These are phyloP conservation scores for Campylorhamphus procurvoides DNA, from an alignment of 2,113 vertebrate species.

Conservation along the genomic window DNA sequence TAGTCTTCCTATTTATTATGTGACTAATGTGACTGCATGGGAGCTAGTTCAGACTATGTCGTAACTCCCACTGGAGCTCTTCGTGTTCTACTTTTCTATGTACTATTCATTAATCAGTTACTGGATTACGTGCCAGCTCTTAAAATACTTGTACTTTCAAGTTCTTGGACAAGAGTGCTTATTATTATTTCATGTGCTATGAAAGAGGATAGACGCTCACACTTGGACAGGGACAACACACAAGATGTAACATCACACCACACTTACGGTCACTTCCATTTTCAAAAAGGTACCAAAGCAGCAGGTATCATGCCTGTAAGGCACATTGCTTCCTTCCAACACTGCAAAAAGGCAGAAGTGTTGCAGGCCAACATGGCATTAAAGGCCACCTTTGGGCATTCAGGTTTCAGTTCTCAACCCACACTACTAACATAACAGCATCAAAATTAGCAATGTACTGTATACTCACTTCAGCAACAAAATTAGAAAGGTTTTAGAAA, in stretches of 20 bases:
- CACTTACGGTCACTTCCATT: fast-evolving
- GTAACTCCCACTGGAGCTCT: neutral
- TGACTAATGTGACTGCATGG: neutral
- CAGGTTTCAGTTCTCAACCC: neutral
- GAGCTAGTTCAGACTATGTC: neutral
- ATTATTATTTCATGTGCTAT: neutral
- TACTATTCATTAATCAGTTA: neutral
- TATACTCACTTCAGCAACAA: neutral
- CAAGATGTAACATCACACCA: neutral
- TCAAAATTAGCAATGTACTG: neutral
- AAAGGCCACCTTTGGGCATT: neutral
- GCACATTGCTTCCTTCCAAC: neutral
- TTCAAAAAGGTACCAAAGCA: neutral
- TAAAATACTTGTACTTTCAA: neutral
- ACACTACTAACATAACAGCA: fast-evolving
- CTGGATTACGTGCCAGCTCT: neutral
- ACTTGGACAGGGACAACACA: neutral
- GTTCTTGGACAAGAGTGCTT: neutral
- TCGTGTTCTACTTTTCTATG: neutral
- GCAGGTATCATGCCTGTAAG: neutral
- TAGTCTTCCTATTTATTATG: neutral
- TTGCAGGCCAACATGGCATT: neutral
- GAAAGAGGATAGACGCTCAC: neutral
- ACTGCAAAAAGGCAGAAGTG: neutral
- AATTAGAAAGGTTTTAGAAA: neutral